Evolutionary conservation across 2,888 invertebrate genomes (phyloP), one percentile per base, ranked within the genome.

Genomic region (Abrostola tripartita): DNA sequence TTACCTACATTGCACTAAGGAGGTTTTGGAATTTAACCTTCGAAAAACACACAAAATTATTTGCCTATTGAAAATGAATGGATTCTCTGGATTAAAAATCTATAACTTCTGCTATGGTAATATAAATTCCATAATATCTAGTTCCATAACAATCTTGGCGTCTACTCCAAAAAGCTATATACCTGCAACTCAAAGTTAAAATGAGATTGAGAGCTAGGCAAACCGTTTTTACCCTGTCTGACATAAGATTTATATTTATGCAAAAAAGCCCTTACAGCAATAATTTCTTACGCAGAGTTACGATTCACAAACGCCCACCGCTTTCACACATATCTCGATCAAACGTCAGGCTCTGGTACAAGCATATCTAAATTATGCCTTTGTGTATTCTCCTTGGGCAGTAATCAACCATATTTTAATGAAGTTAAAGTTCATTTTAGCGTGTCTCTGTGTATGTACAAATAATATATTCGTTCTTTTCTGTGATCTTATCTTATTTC

Each of bases 241-340:
- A 44, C 8, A 14, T 44, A 9, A 35, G 49, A 35, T 36, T 50
- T 36, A 36, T n/a, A 2, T 11, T 24, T 9, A 24, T 5, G 9
- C 5, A 50, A 50, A 36, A 5, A 47, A 10, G 14, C 24, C 51
- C 44, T 62, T 38, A 38, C 24, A 24, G 37, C 44, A 44, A 71
- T 52, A 59, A 72, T 54, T 68, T 51, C 36, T 36, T 50, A 50
- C 11, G 35, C 11, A 71, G 49, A n/a, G 35, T 12, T 11, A 41
- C 37, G 52, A 49, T 71, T 65, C 44, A 40, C 55, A 38, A 37
- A 59, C 36, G 36, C 41, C 53, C 35, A 52, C 50, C 36, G 40
- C 49, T 68, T 62, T 67, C 58, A 59, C 65, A 57, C 65, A 58
- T 55, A 65, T 76, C 74, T 60, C 47, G 65, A 70, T 71, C 60